Base-by-base conservation (phyloP, 2,113 vertebrate species). In the Ceyx cyanopectus region DNA sequence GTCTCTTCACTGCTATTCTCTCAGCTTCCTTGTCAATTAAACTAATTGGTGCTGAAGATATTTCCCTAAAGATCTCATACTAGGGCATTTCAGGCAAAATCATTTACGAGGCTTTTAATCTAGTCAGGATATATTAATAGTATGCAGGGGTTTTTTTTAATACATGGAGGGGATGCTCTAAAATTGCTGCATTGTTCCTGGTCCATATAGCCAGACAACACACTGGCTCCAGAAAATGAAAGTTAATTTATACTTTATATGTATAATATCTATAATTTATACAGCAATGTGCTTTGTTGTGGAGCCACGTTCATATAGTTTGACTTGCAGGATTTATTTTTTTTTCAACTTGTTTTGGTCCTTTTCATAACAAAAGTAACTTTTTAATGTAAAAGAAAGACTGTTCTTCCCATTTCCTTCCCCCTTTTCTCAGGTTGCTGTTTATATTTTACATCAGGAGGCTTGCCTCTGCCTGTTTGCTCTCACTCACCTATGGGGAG, bases 11-110 rank as follows among this genome's bases (percentile, higher is more conserved):
- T 96, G 90, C 62, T 94, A 89, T 91, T 97, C 92, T 97, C 89
- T 94, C 43, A 37, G 75, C 96, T 97, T 93, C 81, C 91, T 96
- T 97, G 94, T 97, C 97, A 97, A 95, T 97, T 97, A 98, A 97
- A 94, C 91, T 98, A 98, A 97, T 98, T 96, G 97, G 87, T 82
- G 81, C 95, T 97, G 96, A 97, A 97, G 92, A 92, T 95, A 96
- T 96, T 97, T 98, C 93, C 96, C 97, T 89, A 90, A 97, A 98
- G 81, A 95, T 92, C 94, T 93, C 78, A 81, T 94, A 79, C 84
- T 95, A 90, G 89, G 96, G 88, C 91, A 97, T 97, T 98, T 97
- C 85, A 97, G 94, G 95, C 92, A 95, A 97, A 97, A 97, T 96
- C 37, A 93, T 97, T 97, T 97, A 87, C 72, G 94, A 95, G 93